Base-by-base conservation (phyloP, 53 echinoderm and acorn worm species). In the Apostichopus leukothele region DNA sequence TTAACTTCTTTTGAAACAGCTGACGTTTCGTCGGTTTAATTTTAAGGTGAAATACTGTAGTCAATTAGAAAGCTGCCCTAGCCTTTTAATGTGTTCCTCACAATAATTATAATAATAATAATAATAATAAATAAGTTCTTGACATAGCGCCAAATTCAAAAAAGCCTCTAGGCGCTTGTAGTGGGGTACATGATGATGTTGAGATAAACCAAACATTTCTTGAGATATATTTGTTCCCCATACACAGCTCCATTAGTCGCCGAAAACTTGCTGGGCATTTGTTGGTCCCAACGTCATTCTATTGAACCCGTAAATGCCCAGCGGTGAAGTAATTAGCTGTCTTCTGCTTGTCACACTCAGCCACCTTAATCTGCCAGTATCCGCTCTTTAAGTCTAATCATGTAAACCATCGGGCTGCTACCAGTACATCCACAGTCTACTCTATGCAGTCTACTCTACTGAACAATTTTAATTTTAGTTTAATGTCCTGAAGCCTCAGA, bases 281-380 rank as follows among this genome's bases (percentile, higher is more conserved):
- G 89, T 88, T 14, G 77, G 78, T 9, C 89, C 89, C 21, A 88
- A 78, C 5, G 89, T 11, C 89, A 88, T 88, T 21, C 88, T 52
- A 26, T 88, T 88, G 8, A 86, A 90, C 13, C 76, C 86, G 26
- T 86, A 19, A 73, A 78, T 78, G 19, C 89, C 89, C 39, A 88
- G 78, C 12, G 89, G 89, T 4, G 60, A 80, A 21, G 87, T 86
- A 78, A 92, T 83, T 1, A 25, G 92, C 92, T 21, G 90, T 92
- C 74, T 92, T 92, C 14, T 80, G 74, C 25, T 88, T 90, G 76
- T 92, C 92, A 7, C 51, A 9, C 25, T 92, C 92, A 19, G 86
- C 73, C 5, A 92, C 67, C 53, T 90, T 87, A 0, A 92, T 20
- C 25, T 90, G 92, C 92, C 92, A 92, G 81, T 92, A 92, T 6